A percentile compares a stretch with the other conserved stretches of the same genome.
Evolutionary conservation across 2,888 invertebrate species (phyloP).

Genomic region (Isoperla grammatica): DNA sequence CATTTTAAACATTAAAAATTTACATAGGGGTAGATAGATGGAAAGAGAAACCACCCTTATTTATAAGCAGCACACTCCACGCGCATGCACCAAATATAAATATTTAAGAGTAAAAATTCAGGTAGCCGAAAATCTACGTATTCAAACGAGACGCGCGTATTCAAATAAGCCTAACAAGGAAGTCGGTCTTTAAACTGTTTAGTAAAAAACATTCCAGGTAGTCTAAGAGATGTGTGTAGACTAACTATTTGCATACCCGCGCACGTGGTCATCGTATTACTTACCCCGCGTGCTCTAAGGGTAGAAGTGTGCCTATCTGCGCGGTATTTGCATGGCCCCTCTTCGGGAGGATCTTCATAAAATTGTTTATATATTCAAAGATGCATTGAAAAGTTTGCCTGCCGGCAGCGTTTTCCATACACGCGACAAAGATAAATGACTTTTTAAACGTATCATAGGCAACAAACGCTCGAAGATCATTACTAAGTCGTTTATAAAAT

Average conservation of each 20-base stretch:
- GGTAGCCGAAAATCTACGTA: background rate
- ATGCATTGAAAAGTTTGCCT: background rate
- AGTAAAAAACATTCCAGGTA: conserved; percentile 6
- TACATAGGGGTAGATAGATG: no score
- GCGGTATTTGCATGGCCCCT: conserved; percentile 21
- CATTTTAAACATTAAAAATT: no score
- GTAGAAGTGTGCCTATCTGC: conserved; percentile 6
- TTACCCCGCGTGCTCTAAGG: no score
- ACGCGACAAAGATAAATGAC: conserved; percentile 21
- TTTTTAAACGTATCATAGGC: conserved; percentile 21
- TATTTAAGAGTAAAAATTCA: conserved; percentile 1
- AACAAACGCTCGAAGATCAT: no score
- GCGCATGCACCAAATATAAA: background rate
- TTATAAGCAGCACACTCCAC: background rate
- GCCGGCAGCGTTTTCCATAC: background rate
- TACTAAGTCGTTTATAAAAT: no score
- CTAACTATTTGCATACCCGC: background rate
- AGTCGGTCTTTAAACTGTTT: no score
- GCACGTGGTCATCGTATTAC: background rate
- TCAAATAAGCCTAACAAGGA: background rate
- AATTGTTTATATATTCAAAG: conserved; percentile 8
- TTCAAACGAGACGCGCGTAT: conserved; percentile 2
- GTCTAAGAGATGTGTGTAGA: background rate
- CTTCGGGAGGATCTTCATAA: conserved; percentile 6
- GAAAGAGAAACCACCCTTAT: background rate